Percentiles rank a stretch among this genome's conserved stretches.
Conservation (phyloP, 2,888 invertebrate genomes). For the Hemistola chrysoprasaria region DNA sequence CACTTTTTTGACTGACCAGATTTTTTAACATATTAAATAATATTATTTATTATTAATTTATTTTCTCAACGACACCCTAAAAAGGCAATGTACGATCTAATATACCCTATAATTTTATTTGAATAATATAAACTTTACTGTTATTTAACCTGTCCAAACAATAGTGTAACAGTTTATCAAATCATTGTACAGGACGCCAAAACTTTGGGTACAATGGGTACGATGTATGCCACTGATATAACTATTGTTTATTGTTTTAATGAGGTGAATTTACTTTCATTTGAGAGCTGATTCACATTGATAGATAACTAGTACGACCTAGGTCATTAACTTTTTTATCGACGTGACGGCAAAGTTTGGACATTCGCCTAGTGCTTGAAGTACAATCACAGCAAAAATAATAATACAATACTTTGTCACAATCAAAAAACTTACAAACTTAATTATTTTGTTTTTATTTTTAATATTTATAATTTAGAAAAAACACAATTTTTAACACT, state of each 20-base stretch:
- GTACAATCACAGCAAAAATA: conserved; percentile 9
- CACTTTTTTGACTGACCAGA: too few species aligned
- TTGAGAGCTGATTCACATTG: too few species aligned
- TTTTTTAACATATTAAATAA: too few species aligned
- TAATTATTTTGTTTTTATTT: too few species aligned
- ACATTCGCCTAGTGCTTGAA: conserved; percentile 32
- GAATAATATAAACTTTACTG: conserved; percentile 5
- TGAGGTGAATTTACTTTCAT: conserved; percentile 36
- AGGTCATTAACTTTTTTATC: conserved; percentile 71
- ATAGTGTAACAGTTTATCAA: conserved; percentile 9
- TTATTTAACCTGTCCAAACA: conserved; percentile 10
- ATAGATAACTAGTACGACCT: conserved; percentile 43
- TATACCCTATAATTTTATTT: too few species aligned
- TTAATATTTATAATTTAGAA: too few species aligned
- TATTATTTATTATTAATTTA: too few species aligned
- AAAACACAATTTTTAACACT: too few species aligned
- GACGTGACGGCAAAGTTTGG: conserved; percentile 43
- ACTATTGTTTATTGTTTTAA: conserved; percentile 46
- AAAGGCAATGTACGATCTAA: too few species aligned
- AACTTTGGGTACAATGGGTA: conserved; percentile 16
- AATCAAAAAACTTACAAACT: too few species aligned
- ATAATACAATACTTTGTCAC: too few species aligned
- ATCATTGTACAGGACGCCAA: conserved; percentile 17
- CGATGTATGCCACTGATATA: conserved; percentile 39
- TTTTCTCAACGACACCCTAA: too few species aligned